Base-by-base conservation (phyloP, 2,888 invertebrate species). In the Harpalus rufipes region DNA sequence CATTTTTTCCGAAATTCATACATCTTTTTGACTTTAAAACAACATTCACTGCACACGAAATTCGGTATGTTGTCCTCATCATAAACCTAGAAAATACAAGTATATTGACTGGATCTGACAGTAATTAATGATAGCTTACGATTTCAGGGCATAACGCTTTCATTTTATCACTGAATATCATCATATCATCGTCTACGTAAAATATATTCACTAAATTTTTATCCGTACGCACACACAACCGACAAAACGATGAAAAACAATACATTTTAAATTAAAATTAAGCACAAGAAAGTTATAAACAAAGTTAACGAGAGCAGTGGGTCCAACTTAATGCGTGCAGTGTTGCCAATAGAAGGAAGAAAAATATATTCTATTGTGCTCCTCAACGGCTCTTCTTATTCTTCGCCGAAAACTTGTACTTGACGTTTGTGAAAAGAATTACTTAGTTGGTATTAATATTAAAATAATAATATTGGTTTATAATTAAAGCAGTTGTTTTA, bases 181-280 rank as follows among this genome's bases (percentile, higher is more conserved):
- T 10, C 39, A 80, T 32, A 58, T 79, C 79, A 41, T 85, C 68
- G 58, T 85, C 84, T 5, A 80, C 41, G 58, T 41, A 80, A 72
- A 68, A 80, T 41, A 85, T 61, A 80, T 85, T 85, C 18, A 85
- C 68, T 85, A 85, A 80, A 59, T 85, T 85, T n/a, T 65, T 39
- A 41, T 85, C 58, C n/a, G 68, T 68, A 85, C 80, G 65, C 12
- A 85, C 58, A 85, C 84, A 85, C 7, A 85, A 51, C 39, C 84
- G 79, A 41, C 84, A 85, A 59, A 85, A 85, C 58, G 79, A 79
- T 21, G 84, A 80, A 85, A 85, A 85, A 85, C 58, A 80, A 85
- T 85, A 85, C 84, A 85, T 85, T 85, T 85, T 85, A 72, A 85
- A 85, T 72, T 80, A 84, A 84, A 84, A 83, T 82, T 59, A 74